phyloP scores from a whole-genome alignment of 2,888 invertebrate genomes.

The Stenotaenia linearis region DNA sequence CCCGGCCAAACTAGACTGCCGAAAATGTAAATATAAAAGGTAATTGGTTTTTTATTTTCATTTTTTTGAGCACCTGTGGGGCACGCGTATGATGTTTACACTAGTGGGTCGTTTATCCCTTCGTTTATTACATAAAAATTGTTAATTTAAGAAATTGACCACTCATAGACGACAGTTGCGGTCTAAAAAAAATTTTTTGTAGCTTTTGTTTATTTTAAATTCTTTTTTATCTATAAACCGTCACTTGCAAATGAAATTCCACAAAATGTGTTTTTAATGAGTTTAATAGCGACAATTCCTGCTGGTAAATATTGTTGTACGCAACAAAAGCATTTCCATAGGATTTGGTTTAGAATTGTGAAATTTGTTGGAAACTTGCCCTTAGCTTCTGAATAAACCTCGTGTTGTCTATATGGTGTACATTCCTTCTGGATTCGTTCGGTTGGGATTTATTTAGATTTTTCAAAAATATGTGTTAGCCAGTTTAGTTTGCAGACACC shows the following conservation, averaged over 20 bases:
- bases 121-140: background rate
- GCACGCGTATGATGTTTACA: background rate
- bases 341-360: background rate
- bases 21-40: background rate
- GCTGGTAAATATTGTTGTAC: background rate
- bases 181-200: background rate
- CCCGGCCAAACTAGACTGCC: background rate
- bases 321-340: background rate
- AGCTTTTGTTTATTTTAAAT: background rate
- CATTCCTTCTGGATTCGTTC: background rate
- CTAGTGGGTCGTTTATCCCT: background rate
- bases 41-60: background rate
- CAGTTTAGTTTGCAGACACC: background rate
- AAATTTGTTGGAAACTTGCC: background rate
- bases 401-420: background rate
- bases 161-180: background rate
- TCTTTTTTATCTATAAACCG: background rate
- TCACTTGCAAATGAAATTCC: background rate
- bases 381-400: background rate
- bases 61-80: background rate
- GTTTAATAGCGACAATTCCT: background rate
- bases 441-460: background rate
- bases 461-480: background rate
- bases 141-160: too few species aligned
- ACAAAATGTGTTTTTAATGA: background rate